Percentiles rank a stretch among this genome's conserved stretches.
Evolutionary conservation across 2,797 vertebrate species (phyloP).

Genomic region (Spinibarbus caldwelli): DNA sequence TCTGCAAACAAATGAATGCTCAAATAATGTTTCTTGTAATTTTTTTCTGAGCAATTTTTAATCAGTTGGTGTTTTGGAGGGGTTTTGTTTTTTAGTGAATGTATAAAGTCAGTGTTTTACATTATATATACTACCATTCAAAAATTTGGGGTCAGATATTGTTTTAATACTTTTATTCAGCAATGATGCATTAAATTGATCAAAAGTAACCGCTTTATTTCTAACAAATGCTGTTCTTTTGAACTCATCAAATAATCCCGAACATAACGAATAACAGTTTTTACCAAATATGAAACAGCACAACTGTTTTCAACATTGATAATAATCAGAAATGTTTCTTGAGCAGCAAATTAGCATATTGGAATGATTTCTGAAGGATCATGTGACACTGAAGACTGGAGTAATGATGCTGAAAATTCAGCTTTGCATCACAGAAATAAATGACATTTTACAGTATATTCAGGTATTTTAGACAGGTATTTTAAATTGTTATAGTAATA

Average conservation of each 20-base stretch:
- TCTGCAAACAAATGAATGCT: neutral
- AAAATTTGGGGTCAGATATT: neutral
- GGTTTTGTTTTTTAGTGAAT: neutral
- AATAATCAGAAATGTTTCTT: neutral
- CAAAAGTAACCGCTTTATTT: neutral
- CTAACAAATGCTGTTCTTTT: neutral
- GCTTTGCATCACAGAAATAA: neutral
- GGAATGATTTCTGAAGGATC: neutral
- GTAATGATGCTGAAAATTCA: neutral
- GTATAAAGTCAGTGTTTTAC: neutral
- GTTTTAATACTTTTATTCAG: neutral
- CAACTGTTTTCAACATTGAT: neutral
- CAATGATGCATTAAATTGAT: neutral
- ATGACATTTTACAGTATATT: neutral
- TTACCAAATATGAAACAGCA: neutral
- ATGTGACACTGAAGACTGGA: neutral
- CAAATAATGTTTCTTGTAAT: neutral
- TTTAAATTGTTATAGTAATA: neutral
- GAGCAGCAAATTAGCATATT: neutral
- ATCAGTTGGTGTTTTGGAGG: neutral
- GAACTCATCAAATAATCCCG: neutral
- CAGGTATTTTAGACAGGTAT: neutral
- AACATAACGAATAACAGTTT: neutral
- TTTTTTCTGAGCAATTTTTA: neutral
- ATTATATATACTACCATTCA: neutral